Conservation (phyloP, 2,888 invertebrate species). For the Erpobdella octoculata region DNA sequence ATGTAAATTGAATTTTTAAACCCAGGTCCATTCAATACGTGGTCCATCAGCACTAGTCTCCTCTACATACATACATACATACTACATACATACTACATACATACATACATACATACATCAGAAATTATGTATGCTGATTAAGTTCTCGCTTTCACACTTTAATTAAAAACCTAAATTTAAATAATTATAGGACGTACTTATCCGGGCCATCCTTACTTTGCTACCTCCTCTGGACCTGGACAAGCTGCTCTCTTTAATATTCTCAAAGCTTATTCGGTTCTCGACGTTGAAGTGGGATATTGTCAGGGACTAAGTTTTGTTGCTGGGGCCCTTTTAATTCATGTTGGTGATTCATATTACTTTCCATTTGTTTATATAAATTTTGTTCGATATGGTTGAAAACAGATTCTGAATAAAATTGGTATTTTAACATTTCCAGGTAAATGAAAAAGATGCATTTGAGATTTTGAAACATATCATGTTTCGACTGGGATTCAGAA, state of each 20-base stretch:
- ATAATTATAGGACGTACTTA: conserved; percentile 86
- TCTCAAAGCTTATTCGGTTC: conserved; percentile 84
- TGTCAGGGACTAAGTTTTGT: conserved; percentile 94
- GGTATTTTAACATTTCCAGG: conserved; percentile 57
- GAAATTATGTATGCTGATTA: too few species aligned
- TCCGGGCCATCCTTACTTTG: conserved; percentile 86
- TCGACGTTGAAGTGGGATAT: conserved; percentile 89
- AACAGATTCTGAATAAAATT: too few species aligned
- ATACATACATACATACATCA: too few species aligned
- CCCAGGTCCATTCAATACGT: too few species aligned
- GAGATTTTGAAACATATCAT: conserved; percentile 77
- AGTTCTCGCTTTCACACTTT: too few species aligned
- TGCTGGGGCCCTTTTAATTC: conserved; percentile 81
- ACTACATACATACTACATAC: too few species aligned
- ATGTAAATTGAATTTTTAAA: too few species aligned
- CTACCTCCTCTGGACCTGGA: conserved; percentile 81
- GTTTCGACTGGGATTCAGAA: conserved; percentile 77
- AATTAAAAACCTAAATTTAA: too few species aligned
- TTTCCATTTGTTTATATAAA: not conserved
- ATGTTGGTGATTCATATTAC: too few species aligned
- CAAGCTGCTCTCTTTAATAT: conserved; percentile 87
- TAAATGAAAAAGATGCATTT: conserved; percentile 85
- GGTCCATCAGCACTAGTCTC: too few species aligned
- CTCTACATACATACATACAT: too few species aligned
- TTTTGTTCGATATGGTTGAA: too few species aligned